Evolutionary conservation across 2,797 vertebrate species (phyloP).

Genomic region (Mallotus villosus): DNA sequence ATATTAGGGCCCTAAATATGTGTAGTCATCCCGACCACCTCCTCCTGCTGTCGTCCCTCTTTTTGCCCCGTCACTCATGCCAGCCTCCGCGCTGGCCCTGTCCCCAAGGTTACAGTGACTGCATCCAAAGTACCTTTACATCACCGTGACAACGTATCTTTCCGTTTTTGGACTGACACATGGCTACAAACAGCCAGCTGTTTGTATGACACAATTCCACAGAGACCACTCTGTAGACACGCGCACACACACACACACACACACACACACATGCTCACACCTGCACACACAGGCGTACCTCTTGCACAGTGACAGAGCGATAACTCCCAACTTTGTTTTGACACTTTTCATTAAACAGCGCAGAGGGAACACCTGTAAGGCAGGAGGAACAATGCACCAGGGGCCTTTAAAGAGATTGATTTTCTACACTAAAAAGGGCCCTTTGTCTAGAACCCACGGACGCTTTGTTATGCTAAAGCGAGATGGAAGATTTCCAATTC

Average conservation of each 20-base stretch:
- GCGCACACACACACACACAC: background rate
- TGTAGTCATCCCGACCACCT: too few relatives aligned
- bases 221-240: background rate
- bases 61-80: too few relatives aligned
- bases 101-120: too few relatives aligned
- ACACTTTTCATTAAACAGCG: slow-evolving; percentile 80
- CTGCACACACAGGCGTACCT: background rate
- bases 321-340: slow-evolving; percentile 73
- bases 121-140: too few relatives aligned
- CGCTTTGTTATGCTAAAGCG: slow-evolving; percentile 97
- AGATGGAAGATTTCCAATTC: slow-evolving; percentile 92
- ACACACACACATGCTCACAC: background rate
- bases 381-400: slow-evolving; percentile 71
- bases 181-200: too few relatives aligned
- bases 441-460: slow-evolving; percentile 86
- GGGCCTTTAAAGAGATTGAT: slow-evolving; percentile 81
- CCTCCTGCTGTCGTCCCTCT: too few relatives aligned
- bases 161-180: too few relatives aligned
- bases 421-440: slow-evolving; percentile 84
- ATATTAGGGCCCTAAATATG: too few relatives aligned
- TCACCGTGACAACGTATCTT: too few relatives aligned
- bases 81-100: too few relatives aligned
- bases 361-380: slow-evolving; percentile 76
- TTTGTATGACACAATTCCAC: too few relatives aligned
- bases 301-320: slow-evolving; percentile 56